phyloP scores from a whole-genome alignment of 2,888 invertebrate species.

The Clistopyga incitator region DNA sequence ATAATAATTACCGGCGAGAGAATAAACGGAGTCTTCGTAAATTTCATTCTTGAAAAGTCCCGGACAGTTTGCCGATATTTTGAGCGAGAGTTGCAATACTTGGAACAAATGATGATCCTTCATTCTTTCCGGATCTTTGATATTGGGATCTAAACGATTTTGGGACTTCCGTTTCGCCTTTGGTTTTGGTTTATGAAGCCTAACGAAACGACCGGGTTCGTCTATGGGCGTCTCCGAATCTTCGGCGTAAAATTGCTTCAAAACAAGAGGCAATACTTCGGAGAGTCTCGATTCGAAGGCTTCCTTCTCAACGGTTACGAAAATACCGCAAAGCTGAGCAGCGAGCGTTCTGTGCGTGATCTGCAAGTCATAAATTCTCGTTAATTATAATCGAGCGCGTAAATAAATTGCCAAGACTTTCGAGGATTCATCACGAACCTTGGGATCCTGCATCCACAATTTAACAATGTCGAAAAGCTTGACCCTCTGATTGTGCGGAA shows the following conservation, averaged over 20 bases:
- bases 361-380: constrained; percentile 80
- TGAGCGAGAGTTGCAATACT: constrained; percentile 89
- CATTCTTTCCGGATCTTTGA: constrained; percentile 87
- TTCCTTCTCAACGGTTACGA: constrained; percentile 91
- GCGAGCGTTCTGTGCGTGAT: constrained; percentile 90
- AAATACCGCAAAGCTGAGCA: constrained; percentile 92
- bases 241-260: constrained; percentile 81
- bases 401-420: background rate
- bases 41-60: constrained; percentile 86
- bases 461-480: constrained; percentile 90
- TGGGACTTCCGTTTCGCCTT: constrained; percentile 22
- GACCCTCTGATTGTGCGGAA: constrained; percentile 86
- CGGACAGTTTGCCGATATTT: constrained; percentile 88
- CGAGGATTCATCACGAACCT: constrained; percentile 82
- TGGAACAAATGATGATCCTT: constrained; percentile 92
- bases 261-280: constrained; percentile 87
- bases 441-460: constrained; percentile 89
- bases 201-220: constrained; percentile 80
- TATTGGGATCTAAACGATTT: constrained; percentile 74
- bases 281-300: constrained; percentile 89
- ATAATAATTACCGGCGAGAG: constrained; percentile 75
- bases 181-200: constrained; percentile 64
- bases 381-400: background rate
- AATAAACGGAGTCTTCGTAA: constrained; percentile 85
- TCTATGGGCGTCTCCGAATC: constrained; percentile 69